A percentile compares a stretch with the other conserved stretches of the same genome.
Evolutionary conservation across 2,888 invertebrate genomes (phyloP).

Genomic region (Xanthia togata): DNA sequence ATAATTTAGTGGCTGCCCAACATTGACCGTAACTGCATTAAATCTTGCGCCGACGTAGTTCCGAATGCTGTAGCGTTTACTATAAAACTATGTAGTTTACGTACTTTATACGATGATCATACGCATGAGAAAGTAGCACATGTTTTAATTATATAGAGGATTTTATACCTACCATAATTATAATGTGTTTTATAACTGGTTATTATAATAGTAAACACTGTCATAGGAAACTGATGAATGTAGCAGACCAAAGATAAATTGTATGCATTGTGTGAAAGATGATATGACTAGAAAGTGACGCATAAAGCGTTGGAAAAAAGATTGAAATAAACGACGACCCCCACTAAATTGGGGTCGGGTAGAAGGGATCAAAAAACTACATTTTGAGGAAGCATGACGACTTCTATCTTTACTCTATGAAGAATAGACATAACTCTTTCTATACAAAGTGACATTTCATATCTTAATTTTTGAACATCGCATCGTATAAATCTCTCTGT

Average conservation of each 20-base stretch:
- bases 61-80: constrained; percentile 29
- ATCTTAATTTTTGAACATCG: too few species aligned
- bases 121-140: constrained; percentile 41
- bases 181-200: constrained; percentile 11
- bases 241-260: too few species aligned
- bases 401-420: too few species aligned
- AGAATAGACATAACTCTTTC: neutral
- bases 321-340: too few species aligned
- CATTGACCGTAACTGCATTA: constrained; percentile 37
- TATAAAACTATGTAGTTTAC: constrained; percentile 41
- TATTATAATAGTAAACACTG: neutral
- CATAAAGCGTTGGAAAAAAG: neutral
- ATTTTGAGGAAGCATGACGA: too few species aligned
- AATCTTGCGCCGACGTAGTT: constrained; percentile 33
- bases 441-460: neutral
- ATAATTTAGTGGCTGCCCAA: constrained; percentile 26
- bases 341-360: too few species aligned
- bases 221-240: neutral
- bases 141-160: constrained; percentile 26
- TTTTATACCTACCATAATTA: neutral
- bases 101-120: constrained; percentile 14
- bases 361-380: too few species aligned
- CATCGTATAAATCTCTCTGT: neutral
- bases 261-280: neutral
- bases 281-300: neutral